phyloP scores from a whole-genome alignment of 2,797 vertebrate genomes.

The Orestias chungarensis region DNA sequence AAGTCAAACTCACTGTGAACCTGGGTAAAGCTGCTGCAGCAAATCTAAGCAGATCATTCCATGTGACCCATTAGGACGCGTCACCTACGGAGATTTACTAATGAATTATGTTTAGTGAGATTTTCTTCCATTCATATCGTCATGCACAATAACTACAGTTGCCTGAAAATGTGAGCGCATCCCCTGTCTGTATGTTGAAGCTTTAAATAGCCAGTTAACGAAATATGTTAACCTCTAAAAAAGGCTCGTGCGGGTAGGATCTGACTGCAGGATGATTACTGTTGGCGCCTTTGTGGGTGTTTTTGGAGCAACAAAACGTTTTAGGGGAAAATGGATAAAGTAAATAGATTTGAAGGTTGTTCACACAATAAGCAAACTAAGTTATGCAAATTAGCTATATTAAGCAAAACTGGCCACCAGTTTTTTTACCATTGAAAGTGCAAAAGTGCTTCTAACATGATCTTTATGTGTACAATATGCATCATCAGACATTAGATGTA shows the following conservation, averaged over 20 bases:
- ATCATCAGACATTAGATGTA: not conserved
- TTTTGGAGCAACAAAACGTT: not conserved
- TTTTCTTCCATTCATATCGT: constrained; percentile 45
- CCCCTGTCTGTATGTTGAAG: not conserved
- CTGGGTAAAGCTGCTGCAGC: constrained; percentile 85
- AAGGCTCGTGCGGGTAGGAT: not conserved
- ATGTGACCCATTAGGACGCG: constrained; percentile 48
- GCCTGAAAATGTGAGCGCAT: constrained; percentile 45
- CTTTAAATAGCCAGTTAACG: not conserved
- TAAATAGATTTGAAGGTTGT: not conserved
- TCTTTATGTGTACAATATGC: not conserved
- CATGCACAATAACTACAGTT: constrained; percentile 57
- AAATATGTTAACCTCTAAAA: not conserved
- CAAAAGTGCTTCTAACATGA: not conserved
- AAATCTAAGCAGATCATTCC: constrained; percentile 39
- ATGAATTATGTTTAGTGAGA: constrained; percentile 45
- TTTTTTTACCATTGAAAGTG: not conserved
- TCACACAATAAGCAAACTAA: too few relatives aligned
- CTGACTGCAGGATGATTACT: too few relatives aligned
- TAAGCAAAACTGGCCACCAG: not conserved
- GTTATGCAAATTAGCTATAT: not conserved
- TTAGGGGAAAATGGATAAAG: not conserved
- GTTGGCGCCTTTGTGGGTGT: too few relatives aligned
- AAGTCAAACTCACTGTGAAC: constrained; percentile 95
- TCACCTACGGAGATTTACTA: constrained; percentile 38